phyloP scores from a whole-genome alignment of 2,113 vertebrate species.

The Labeo rohita region DNA sequence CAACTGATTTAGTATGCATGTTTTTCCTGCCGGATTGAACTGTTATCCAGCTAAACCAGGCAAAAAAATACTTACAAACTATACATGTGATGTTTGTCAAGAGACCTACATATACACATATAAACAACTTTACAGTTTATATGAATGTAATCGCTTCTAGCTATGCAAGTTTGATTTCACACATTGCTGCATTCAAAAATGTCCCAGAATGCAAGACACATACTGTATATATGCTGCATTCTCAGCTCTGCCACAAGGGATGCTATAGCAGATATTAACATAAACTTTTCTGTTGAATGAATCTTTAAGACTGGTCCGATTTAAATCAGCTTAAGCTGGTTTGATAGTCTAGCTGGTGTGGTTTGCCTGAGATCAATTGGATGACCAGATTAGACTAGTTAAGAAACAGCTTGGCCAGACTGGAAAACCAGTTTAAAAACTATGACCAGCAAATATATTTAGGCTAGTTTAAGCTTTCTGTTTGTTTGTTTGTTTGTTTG shows the following conservation, averaged over 20 bases:
- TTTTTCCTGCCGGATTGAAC: not conserved
- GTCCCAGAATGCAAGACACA: not conserved
- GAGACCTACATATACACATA: not conserved
- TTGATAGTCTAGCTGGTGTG: too few species aligned
- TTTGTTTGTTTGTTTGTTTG: too few species aligned
- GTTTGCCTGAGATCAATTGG: not conserved
- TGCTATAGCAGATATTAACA: not conserved
- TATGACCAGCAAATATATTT: not conserved
- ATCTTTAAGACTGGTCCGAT: too few species aligned
- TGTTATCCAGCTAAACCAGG: not conserved
- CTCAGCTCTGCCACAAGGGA: not conserved
- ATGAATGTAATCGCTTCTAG: not conserved
- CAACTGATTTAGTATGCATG: constrained; percentile 2
- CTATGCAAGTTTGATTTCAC: not conserved
- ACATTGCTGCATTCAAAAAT: not conserved
- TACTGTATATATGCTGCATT: not conserved
- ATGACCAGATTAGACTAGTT: not conserved
- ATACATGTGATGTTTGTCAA: not conserved
- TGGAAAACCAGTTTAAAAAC: not conserved
- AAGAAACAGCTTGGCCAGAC: not conserved
- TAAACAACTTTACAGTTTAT: not conserved
- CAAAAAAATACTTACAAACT: not conserved
- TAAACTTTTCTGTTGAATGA: not conserved
- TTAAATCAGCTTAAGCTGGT: too few species aligned
- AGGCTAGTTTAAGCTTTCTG: too few species aligned